Evolutionary conservation across 2,113 vertebrate species (phyloP).

Genomic region (Poecile atricapillus): DNA sequence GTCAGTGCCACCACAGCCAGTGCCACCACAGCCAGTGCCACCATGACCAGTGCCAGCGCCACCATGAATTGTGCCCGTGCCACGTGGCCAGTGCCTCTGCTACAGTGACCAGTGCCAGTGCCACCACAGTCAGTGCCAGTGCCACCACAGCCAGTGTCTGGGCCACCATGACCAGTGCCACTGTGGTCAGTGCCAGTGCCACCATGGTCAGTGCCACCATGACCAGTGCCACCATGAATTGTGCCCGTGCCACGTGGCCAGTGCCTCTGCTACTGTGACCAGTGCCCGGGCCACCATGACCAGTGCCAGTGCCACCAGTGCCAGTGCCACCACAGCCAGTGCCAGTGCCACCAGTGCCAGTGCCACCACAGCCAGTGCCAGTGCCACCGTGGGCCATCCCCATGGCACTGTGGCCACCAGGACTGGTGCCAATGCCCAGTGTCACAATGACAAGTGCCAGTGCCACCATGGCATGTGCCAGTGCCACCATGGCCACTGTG

Average conservation of each 20-base stretch:
- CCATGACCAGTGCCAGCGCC: rapidly evolving
- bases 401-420: too few species aligned
- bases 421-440: neutral
- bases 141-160: rapidly evolving
- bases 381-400: too few species aligned
- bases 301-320: neutral
- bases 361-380: neutral
- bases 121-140: rapidly evolving
- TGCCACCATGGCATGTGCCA: rapidly evolving
- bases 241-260: too few species aligned
- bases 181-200: neutral
- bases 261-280: too few species aligned
- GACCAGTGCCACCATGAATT: too few species aligned
- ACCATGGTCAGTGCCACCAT: rapidly evolving
- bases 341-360: neutral
- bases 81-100: too few species aligned
- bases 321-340: neutral
- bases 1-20: too few species aligned
- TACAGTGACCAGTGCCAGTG: rapidly evolving
- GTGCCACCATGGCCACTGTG: neutral
- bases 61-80: too few species aligned
- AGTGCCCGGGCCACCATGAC: neutral
- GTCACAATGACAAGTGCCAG: neutral
- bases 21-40: too few species aligned
- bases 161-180: too few species aligned